Evolutionary conservation across 2,113 vertebrate genomes (phyloP).

Genomic region (Phrynocephalus versicolor): DNA sequence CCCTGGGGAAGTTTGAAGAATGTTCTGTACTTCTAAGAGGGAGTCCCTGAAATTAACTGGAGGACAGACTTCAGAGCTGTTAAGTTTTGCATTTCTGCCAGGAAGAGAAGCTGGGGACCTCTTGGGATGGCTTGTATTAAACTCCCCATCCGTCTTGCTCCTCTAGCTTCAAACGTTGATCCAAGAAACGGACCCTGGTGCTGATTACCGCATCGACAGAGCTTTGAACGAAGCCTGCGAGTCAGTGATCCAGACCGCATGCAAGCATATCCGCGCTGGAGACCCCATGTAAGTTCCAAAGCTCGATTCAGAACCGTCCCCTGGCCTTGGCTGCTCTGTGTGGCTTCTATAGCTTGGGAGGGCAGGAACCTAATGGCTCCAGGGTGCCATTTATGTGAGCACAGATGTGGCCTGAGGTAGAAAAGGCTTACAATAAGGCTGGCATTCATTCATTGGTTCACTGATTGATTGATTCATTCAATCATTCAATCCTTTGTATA

Average conservation of each 20-base stretch:
- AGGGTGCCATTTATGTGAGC: background rate
- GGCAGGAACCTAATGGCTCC: background rate
- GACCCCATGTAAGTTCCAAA: conserved; percentile 91
- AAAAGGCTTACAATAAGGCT: no score
- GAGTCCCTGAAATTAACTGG: background rate
- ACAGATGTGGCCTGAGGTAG: background rate
- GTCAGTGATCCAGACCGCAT: conserved; percentile 96
- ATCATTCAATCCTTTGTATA: no score
- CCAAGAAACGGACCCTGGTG: conserved; percentile 92
- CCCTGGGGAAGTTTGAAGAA: background rate
- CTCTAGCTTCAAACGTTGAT: conserved; percentile 92
- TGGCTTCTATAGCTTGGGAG: background rate
- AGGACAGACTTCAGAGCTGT: background rate
- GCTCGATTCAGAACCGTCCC: background rate
- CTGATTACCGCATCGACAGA: conserved; percentile 94
- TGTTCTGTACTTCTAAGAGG: background rate
- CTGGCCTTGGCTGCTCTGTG: rapidly evolving
- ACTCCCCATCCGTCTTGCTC: conserved; percentile 14
- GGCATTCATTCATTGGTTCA: no score
- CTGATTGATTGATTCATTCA: no score
- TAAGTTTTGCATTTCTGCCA: background rate
- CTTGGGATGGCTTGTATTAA: background rate
- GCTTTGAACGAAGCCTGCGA: conserved; percentile 96
- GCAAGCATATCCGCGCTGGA: conserved; percentile 95
- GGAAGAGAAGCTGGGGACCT: background rate